Conservation (phyloP, 2,113 vertebrate genomes). For the Mobula hypostoma region DNA sequence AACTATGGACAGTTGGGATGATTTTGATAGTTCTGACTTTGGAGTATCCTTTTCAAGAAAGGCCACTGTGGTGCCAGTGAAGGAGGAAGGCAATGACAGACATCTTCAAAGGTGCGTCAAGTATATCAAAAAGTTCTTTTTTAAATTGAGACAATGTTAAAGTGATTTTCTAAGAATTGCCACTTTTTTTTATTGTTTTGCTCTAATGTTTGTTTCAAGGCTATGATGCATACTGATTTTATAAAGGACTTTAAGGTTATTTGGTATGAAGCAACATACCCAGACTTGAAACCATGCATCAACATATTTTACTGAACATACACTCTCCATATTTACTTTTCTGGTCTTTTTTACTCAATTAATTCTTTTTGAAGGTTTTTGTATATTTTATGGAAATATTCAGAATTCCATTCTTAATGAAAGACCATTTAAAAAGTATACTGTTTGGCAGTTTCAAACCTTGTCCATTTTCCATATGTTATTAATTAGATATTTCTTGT, state of each 20-base stretch:
- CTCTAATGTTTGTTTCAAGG: background rate
- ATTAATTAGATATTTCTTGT: background rate
- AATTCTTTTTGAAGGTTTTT: background rate
- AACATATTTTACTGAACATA: background rate
- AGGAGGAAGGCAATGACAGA: constrained; percentile 66
- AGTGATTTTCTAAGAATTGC: background rate
- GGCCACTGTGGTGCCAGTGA: constrained; percentile 63
- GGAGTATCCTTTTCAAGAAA: constrained; percentile 79
- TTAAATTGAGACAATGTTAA: background rate
- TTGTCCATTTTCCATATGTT: background rate
- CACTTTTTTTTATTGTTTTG: background rate
- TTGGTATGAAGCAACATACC: background rate
- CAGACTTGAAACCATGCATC: background rate
- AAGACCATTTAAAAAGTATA: background rate
- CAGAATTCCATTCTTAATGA: background rate
- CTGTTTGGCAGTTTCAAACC: background rate
- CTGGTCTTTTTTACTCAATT: background rate
- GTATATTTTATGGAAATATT: background rate
- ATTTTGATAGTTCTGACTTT: constrained; percentile 65
- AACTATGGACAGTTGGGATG: constrained; percentile 74
- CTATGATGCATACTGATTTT: background rate
- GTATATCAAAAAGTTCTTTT: background rate
- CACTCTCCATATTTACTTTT: background rate
- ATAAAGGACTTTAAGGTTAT: background rate
- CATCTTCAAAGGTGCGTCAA: constrained; percentile 54